Evolutionary conservation across 2,797 vertebrate species (phyloP), one percentile per base, ranked within the genome.

Genomic region (Sebastes baramenuke): DNA sequence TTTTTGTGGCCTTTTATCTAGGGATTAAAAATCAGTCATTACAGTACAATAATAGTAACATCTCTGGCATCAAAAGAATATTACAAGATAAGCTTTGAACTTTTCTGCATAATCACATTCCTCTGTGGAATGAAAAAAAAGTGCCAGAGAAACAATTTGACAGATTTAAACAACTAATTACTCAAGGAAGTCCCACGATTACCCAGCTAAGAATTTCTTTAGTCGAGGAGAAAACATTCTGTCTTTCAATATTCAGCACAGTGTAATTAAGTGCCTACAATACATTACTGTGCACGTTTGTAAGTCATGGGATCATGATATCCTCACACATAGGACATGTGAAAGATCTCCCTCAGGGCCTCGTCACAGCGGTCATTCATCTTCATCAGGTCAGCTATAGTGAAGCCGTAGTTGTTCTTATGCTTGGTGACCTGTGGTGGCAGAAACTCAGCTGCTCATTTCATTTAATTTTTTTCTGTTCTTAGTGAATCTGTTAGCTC

Each of bases 281-380:
- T 11, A 32, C 14, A 72, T 60, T 46, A 36, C 4, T 73, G 46
- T 79, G 76, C 9, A 42, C 67, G 36, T 82, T 75, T 77, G 29
- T 52, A 27, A 64, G 49, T 62, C 25, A 80, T 4, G 68, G 14
- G 24, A 67, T 77, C 18, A n/a, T 42, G 8, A 34, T 74, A 22
- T 60, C 84, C 98, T 98, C 95, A 99, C 98, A 98, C 93, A 64
- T 99, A 99, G 75, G 98, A 99, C 96, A 99, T 98, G 86, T 99
- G 98, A 93, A 99, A 99, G 88, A 99, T 99, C 96, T 99, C 98
- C 95, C 96, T 96, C 86, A 99, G 92, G 80, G 98, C 98, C 83
- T 99, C 98, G 36, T 99, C 96, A 85, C 98, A 99, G 92, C 97
- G 97, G 94, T 98, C 97, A 87, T 99, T 99, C 97, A 99, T 97